phyloP scores from a whole-genome alignment of 2,113 vertebrate species.

The Engraulis encrasicolus region DNA sequence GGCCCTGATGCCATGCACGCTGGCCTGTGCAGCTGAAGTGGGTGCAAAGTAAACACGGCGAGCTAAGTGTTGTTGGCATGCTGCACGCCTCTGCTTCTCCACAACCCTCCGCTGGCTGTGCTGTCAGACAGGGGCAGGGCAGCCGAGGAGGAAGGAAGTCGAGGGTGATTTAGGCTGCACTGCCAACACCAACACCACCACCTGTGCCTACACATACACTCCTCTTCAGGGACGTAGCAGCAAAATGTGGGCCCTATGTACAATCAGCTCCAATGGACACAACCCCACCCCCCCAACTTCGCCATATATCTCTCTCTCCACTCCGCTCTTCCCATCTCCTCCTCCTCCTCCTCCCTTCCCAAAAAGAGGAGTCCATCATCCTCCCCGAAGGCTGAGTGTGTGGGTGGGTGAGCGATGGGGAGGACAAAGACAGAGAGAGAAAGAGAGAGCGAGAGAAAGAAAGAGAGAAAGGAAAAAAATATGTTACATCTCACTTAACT shows the following conservation, averaged over 20 bases:
- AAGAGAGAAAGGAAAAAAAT: slow-evolving; percentile 26
- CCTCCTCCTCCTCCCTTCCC: not conserved
- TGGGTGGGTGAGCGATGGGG: not conserved
- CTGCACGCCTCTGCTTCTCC: slow-evolving; percentile 14
- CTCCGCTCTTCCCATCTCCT: too few species aligned
- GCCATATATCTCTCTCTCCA: too few species aligned
- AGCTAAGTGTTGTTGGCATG: slow-evolving; percentile 25
- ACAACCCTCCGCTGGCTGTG: not conserved
- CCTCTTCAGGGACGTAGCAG: too few species aligned
- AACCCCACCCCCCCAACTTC: not conserved
- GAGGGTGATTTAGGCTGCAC: not conserved
- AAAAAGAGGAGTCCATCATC: not conserved
- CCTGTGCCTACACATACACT: too few species aligned
- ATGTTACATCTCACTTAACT: slow-evolving; percentile 23
- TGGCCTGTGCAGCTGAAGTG: not conserved
- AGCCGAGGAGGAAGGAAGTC: not conserved
- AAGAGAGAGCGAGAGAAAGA: too few species aligned
- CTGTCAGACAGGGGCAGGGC: too few species aligned
- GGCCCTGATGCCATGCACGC: too few species aligned
- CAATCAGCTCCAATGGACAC: too few species aligned
- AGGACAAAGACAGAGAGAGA: too few species aligned
- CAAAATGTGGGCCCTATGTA: too few species aligned
- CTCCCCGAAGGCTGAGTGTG: not conserved
- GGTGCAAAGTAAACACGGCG: slow-evolving; percentile 20
- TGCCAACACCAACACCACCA: not conserved